A percentile compares a stretch with the other conserved stretches of the same genome.
Conservation (phyloP, 1,140 invertebrate species). For the Drosophila santomea region DNA sequence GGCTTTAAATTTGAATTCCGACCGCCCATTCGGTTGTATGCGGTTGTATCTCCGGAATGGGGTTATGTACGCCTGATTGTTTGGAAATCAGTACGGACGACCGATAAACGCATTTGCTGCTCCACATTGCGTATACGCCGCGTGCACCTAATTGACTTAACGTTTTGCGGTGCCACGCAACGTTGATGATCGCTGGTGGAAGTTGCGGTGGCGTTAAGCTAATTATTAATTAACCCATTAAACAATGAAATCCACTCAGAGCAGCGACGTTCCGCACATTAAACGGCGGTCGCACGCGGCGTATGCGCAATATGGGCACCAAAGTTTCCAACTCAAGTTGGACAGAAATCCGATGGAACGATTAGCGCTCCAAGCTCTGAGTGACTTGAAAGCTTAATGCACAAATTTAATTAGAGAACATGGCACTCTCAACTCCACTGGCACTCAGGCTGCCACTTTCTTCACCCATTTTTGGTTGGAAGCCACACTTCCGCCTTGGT, state of each 20-base stretch:
- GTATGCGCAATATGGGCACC: slow-evolving; percentile 47
- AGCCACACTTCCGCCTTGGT: slow-evolving; percentile 2
- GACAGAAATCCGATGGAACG: slow-evolving; percentile 10
- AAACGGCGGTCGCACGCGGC: slow-evolving; percentile 52
- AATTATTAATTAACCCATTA: slow-evolving; percentile 79
- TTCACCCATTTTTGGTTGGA: background rate
- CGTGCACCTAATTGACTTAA: slow-evolving; percentile 69
- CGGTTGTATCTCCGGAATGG: slow-evolving; percentile 9
- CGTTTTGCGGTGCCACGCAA: slow-evolving; percentile 46
- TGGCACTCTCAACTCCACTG: slow-evolving; percentile 7
- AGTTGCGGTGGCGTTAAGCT: slow-evolving; percentile 54
- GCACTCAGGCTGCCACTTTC: slow-evolving; percentile 6
- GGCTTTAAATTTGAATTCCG: slow-evolving; percentile 9
- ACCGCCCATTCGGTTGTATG: background rate
- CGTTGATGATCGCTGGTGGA: slow-evolving; percentile 50
- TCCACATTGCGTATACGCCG: slow-evolving; percentile 58
- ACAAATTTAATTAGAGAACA: slow-evolving; percentile 41
- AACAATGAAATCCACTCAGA: slow-evolving; percentile 64
- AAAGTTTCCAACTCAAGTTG: slow-evolving; percentile 28
- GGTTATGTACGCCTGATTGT: slow-evolving; percentile 11
- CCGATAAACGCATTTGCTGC: slow-evolving; percentile 40
- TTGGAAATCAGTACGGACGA: slow-evolving; percentile 29
- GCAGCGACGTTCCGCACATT: slow-evolving; percentile 20
- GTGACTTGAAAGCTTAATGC: slow-evolving; percentile 33
- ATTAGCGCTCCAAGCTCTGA: slow-evolving; percentile 21